Conservation (phyloP, 2,113 vertebrate genomes). For the Myocastor coypus region DNA sequence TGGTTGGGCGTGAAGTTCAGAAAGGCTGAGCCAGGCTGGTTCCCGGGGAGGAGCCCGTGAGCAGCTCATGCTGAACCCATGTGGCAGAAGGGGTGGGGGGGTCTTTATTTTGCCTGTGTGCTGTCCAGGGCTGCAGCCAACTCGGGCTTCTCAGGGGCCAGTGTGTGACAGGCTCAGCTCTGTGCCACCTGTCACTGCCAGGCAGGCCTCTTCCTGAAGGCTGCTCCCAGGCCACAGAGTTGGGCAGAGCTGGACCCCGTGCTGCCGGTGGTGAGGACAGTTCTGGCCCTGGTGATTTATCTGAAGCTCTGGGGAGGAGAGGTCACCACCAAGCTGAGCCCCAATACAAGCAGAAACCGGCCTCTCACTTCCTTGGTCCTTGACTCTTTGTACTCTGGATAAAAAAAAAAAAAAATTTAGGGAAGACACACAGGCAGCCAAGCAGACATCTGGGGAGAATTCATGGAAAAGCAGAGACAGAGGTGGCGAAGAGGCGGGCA, state of each 20-base stretch:
- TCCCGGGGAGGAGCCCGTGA: neutral
- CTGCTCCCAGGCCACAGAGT: slow-evolving; percentile 20
- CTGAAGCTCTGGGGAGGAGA: neutral
- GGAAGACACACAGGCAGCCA: neutral
- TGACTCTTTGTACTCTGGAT: neutral
- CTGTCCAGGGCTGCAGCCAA: too few species aligned
- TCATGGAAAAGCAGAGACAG: neutral
- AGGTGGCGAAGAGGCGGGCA: too few species aligned
- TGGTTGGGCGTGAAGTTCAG: slow-evolving; percentile 58
- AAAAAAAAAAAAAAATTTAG: neutral
- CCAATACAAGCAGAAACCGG: neutral
- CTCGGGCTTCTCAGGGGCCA: neutral
- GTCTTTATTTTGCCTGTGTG: neutral
- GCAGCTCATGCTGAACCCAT: neutral
- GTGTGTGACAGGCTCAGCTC: slow-evolving; percentile 13
- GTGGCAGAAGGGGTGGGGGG: neutral
- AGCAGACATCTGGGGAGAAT: neutral
- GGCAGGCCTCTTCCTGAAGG: slow-evolving; percentile 36
- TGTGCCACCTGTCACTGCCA: neutral
- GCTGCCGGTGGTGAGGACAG: neutral
- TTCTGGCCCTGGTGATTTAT: slow-evolving; percentile 24
- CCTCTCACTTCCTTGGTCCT: neutral
- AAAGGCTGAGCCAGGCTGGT: neutral
- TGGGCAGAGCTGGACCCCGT: neutral
- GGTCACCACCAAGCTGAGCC: neutral